Evolutionary conservation across 64 coral and sea anemone genomes (phyloP), one percentile per base, ranked within the genome.

Genomic region (Dendrophyllia cribrosa): DNA sequence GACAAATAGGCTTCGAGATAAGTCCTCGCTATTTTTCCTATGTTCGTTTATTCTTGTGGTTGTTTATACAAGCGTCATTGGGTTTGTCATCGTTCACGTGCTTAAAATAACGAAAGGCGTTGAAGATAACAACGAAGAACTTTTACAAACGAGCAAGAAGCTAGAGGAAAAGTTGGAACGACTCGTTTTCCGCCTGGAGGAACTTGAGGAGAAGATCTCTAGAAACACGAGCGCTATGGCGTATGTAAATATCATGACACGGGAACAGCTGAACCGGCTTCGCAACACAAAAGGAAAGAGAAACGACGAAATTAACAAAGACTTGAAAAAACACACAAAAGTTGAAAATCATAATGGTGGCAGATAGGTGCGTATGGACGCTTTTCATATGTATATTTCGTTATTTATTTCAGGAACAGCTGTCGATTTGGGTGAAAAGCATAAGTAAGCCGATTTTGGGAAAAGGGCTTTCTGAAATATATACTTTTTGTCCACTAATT

Each of bases 21-120:
- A 84, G 12, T 84, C 80, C 6, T 48, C 79, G 59, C 62, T 84
- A 3, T 84, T 84, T 84, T 84, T 84, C 34, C 80, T 84, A 45
- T 68, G 80, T 13, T 84, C 80, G 4, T 84, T 84, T 68, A 84
- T 84, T 68, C 80, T 84, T 63, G 80, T 84, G 43, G 80, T 84
- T 50, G 46, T 84, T 66, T 84, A 84, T 65, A 84, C 80, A 24
- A 84, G 43, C n/a, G 80, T 62, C 43, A 84, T 84, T 51, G 80
- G 80, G 13, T 66, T 84, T 45, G 80, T 84, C 34, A 64, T 84
- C 45, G 80, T 84, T 24, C 80, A 84, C 46, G 80, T 84, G 45
- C 62, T 84, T 45, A 84, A 84, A 67, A 68, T 68, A 48, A 84
- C 80, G 61, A 84, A 84, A 84, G 46, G n/a, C 24, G n/a, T 84